Conservation (phyloP, 2,797 vertebrate genomes). For the Bryconaethiops microstoma region DNA sequence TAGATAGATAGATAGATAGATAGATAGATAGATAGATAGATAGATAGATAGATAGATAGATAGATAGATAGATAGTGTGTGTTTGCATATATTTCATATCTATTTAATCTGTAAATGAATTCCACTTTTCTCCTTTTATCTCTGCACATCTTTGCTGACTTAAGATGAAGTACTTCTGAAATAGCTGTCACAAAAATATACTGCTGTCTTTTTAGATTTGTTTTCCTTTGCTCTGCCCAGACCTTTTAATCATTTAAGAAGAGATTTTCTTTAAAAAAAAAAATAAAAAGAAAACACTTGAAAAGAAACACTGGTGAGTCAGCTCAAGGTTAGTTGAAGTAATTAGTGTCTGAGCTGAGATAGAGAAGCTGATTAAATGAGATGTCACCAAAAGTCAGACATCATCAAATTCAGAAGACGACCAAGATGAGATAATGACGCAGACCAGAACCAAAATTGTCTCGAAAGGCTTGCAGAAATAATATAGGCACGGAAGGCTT, state of each 20-base stretch:
- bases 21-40: too few species aligned
- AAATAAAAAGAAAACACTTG: neutral
- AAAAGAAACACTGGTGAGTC: neutral
- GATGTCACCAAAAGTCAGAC: neutral
- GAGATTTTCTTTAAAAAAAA: neutral
- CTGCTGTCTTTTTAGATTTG: neutral
- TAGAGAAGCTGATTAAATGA: slow-evolving; percentile 17
- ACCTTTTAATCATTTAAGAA: neutral
- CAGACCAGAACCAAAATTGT: neutral
- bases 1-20: too few species aligned
- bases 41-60: too few species aligned
- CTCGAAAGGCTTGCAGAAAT: neutral
- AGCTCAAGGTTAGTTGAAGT: slow-evolving; percentile 12
- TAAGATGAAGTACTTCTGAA: slow-evolving; percentile 4
- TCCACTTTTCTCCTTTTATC: neutral
- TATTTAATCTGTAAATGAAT: neutral
- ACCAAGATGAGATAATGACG: neutral
- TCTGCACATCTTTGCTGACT: neutral
- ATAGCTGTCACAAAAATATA: neutral
- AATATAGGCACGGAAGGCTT: neutral
- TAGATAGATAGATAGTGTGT: too few species aligned
- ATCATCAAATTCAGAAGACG: neutral
- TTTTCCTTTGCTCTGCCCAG: neutral
- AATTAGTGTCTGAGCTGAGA: slow-evolving; percentile 1
- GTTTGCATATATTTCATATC: neutral